phyloP scores from a whole-genome alignment of 92 coral and sea anemone species.

The Zoanthus sansibaricus region DNA sequence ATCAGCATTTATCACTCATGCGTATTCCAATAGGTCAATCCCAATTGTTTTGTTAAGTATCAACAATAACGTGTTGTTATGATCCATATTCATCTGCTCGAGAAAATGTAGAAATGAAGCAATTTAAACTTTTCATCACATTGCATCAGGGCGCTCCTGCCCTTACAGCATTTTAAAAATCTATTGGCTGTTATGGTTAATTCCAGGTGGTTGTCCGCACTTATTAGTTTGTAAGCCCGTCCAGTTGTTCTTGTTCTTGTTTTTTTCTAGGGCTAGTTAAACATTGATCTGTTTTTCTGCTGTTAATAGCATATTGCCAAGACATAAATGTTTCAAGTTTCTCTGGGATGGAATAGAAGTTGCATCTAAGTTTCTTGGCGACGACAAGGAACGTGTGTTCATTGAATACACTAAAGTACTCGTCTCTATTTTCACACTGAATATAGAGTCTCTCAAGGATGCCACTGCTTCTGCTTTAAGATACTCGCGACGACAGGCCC shows the following conservation, averaged over 20 bases:
- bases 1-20: background rate
- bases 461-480: background rate
- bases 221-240: too few species aligned
- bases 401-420: background rate
- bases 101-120: too few species aligned
- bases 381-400: background rate
- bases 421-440: background rate
- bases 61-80: background rate
- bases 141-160: too few species aligned
- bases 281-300: too few species aligned
- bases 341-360: background rate
- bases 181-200: too few species aligned
- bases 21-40: conserved; percentile 13
- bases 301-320: background rate
- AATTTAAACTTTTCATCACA: too few species aligned
- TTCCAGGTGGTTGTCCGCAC: too few species aligned
- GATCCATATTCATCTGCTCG: too few species aligned
- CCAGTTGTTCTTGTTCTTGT: too few species aligned
- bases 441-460: background rate
- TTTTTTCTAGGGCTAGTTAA: too few species aligned
- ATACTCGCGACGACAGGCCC: background rate
- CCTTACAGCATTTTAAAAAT: too few species aligned
- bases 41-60: background rate
- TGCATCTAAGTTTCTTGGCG: background rate
- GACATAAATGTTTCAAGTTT: background rate